Conservation (phyloP, 2,797 vertebrate species). For the Poeciliopsis gracilis region DNA sequence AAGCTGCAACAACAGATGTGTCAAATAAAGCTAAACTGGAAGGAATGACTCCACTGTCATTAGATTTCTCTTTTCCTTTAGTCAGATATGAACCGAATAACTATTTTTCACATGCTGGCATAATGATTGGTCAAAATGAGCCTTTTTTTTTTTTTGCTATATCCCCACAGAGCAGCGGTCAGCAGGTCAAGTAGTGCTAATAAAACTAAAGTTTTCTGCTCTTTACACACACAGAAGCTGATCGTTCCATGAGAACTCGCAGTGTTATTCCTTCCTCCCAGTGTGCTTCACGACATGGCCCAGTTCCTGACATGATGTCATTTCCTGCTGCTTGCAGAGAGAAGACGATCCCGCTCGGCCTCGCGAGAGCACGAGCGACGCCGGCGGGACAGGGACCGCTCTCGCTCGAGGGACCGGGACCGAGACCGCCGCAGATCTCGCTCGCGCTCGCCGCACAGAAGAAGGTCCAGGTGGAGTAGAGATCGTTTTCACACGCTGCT, state of each 20-base stretch:
- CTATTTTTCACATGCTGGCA: neutral
- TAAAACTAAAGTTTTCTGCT: neutral
- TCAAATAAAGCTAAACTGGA: neutral
- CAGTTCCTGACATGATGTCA: neutral
- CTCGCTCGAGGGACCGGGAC: slow-evolving; percentile 88
- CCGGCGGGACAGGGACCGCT: slow-evolving; percentile 87
- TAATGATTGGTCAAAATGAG: neutral
- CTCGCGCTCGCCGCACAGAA: slow-evolving; percentile 89
- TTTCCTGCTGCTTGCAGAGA: slow-evolving; percentile 76
- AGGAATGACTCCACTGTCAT: neutral
- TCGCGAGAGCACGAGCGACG: slow-evolving; percentile 90
- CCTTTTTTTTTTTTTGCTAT: neutral
- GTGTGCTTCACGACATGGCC: neutral
- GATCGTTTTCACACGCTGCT: neutral
- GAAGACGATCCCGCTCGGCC: slow-evolving; percentile 87
- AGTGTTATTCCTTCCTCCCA: neutral
- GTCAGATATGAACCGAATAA: neutral
- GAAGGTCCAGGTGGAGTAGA: slow-evolving; percentile 84
- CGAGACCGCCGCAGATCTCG: slow-evolving; percentile 86
- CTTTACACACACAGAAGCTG: no score
- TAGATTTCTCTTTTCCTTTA: neutral
- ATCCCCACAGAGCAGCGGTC: neutral
- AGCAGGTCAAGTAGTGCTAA: neutral
- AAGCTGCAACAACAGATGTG: neutral
- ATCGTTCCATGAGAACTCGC: no score